A percentile compares a stretch with the other conserved stretches of the same genome.
phyloP scores from a whole-genome alignment of 2,797 vertebrate genomes.

The Chiropotes sagulatus region DNA sequence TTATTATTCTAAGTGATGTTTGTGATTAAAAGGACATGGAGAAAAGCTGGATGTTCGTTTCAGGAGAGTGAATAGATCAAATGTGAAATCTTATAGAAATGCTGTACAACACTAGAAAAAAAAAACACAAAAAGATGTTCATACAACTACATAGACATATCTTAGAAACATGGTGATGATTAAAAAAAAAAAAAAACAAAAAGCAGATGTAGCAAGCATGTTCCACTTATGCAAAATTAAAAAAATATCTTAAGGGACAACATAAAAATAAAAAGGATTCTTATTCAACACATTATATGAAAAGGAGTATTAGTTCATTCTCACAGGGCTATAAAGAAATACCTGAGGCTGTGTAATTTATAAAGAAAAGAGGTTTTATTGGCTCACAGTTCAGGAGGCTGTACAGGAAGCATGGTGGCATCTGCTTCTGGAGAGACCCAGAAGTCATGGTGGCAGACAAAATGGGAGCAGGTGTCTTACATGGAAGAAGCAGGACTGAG shows the following conservation, averaged over 20 bases:
- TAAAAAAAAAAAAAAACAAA: background rate
- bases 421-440: background rate
- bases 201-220: background rate
- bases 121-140: background rate
- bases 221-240: background rate
- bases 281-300: background rate
- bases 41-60: background rate
- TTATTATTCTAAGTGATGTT: background rate
- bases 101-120: background rate
- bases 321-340: background rate
- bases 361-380: background rate
- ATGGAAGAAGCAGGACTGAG: background rate
- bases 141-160: background rate
- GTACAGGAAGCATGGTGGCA: background rate
- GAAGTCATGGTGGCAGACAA: background rate
- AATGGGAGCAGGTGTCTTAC: rapidly evolving
- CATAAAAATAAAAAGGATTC: background rate
- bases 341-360: background rate
- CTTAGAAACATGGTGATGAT: background rate
- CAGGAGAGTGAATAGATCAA: background rate
- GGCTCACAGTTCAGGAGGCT: background rate
- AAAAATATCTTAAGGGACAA: background rate
- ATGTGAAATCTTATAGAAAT: background rate
- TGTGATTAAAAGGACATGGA: background rate
- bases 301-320: background rate